Evolutionary conservation across 2,797 vertebrate genomes (phyloP).

Genomic region (Pseudochirops corinnae): DNA sequence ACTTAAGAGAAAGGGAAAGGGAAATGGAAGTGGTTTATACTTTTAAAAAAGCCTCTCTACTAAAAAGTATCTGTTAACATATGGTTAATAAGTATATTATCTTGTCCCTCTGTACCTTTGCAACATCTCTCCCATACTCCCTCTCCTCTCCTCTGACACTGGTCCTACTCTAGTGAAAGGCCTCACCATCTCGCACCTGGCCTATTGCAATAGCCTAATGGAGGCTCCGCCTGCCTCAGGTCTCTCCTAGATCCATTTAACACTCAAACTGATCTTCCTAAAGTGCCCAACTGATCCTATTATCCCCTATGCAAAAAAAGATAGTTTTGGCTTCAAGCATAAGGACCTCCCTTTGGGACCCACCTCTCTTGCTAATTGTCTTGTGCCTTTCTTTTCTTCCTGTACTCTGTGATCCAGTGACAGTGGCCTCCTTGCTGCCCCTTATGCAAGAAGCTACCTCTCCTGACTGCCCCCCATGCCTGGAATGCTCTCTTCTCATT

Average conservation of each 20-base stretch:
- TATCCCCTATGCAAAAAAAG: background rate
- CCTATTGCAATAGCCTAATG: background rate
- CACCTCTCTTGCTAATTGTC: background rate
- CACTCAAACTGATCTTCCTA: background rate
- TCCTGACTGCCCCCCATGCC: background rate
- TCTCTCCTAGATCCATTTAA: background rate
- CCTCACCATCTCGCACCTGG: background rate
- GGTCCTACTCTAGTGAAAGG: background rate
- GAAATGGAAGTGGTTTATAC: background rate
- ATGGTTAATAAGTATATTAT: background rate
- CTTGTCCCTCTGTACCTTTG: background rate
- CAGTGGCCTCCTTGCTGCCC: background rate
- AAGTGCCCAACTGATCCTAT: background rate
- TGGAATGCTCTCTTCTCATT: background rate
- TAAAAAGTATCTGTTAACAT: too few species aligned
- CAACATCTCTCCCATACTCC: background rate
- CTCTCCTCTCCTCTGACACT: background rate
- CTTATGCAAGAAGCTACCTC: background rate
- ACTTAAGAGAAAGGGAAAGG: background rate
- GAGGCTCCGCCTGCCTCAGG: background rate
- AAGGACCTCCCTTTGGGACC: background rate
- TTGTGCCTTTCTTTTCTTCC: background rate
- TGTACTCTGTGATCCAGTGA: background rate
- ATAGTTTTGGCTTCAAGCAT: background rate
- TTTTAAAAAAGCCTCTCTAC: too few species aligned